Base-by-base conservation (phyloP, 64 coral and sea anemone genomes). In the Porites australiensis region DNA sequence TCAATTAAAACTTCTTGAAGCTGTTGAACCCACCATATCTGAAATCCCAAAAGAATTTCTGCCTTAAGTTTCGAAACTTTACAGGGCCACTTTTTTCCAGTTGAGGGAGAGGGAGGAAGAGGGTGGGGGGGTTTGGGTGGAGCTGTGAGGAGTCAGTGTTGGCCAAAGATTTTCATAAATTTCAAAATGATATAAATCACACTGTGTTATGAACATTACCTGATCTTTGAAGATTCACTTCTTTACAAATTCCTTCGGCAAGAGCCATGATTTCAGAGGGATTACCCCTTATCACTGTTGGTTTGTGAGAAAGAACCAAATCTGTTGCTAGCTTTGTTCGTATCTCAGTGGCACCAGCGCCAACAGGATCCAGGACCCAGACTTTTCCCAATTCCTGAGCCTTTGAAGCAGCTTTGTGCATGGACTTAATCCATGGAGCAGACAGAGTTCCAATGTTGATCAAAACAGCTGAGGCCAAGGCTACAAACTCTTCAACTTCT, bases 361-460 rank as follows among this genome's bases (percentile, higher is more conserved):
- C 88, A 3, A 90, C 88, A 15, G 88, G 88, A 51, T 90, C 88
- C 44, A 90, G 27, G 10, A 90, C 60, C 74, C 73, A 77, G 18
- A 69, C 59, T 51, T 79, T 77, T 45, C 49, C 60, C 13, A 77
- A 44, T 79, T 90, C 62, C 0, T 54, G 13, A 48, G 88, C 88
- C 11, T 67, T 90, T 37, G 88, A 18, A 43, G 75, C 75, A 20
- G 75, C 88, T 45, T 79, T 77, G 61, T 69, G 88, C 88, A 90
- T 90, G 45, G 88, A 79, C 61, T 43, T 79, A 44, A 90, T 70
- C 88, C 88, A 90, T 37, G 88, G 60, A 46, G n/a, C 43, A n/a
- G 73, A 77, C 47, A 90, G 63, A 27, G 88, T 90, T 43, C 88
- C 88, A 51, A 90, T 90, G 50, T 90, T 90, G 19, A 90, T 53